These are phyloP conservation scores for Paradisaea rubra DNA, from an alignment of 2,113 vertebrate species.

Conservation along the genomic window DNA sequence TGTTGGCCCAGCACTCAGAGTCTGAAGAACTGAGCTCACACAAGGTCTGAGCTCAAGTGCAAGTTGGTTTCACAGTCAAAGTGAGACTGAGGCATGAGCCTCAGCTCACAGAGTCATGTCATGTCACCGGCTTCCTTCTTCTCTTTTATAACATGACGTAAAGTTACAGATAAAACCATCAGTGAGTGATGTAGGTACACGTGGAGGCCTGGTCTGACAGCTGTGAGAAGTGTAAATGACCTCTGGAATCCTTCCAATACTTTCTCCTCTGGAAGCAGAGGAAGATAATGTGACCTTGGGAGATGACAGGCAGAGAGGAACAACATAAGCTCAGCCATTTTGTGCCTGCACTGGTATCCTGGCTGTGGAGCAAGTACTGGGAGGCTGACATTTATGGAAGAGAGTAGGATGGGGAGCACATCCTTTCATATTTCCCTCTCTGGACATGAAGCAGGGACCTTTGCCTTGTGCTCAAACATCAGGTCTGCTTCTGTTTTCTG, in stretches of 20 bases:
- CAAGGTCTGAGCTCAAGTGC: neutral
- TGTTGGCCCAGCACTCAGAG: neutral
- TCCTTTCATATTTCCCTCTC: neutral
- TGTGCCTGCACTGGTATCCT: neutral
- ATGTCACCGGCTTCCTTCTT: neutral
- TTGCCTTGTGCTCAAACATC: neutral
- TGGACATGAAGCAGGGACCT: neutral
- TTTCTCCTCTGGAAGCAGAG: neutral
- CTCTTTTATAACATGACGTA: neutral
- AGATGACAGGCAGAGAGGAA: neutral
- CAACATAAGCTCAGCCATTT: neutral
- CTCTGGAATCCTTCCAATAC: neutral
- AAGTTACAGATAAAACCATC: neutral
- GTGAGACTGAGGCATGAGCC: neutral
- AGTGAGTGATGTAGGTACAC: neutral
- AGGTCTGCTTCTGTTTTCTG: neutral
- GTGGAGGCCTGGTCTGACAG: neutral
- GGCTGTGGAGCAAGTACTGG: neutral
- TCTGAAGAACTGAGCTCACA: neutral
- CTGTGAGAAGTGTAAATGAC: neutral
- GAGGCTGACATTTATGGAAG: neutral
- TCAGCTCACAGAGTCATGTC: neutral
- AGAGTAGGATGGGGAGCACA: neutral
- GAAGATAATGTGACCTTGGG: neutral
- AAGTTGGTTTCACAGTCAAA: neutral